Base-by-base conservation (phyloP, 1,140 invertebrate genomes). In the Nephila pilipes region DNA sequence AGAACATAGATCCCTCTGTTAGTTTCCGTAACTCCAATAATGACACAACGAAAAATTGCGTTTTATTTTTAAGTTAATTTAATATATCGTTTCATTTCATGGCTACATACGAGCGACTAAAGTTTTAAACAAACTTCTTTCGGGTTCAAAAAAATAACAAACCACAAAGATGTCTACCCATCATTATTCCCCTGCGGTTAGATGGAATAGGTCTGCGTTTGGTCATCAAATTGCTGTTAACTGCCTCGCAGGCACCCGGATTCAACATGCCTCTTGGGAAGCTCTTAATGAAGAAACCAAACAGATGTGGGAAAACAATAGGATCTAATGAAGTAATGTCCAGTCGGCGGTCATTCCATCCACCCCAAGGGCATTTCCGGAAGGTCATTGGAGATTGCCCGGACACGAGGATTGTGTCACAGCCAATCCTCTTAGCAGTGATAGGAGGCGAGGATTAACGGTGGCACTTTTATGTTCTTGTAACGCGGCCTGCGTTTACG, bases 261-360 rank as follows among this genome's bases (percentile, higher is more conserved):
- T 69, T 85, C 55, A n/a, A 63, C 16, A 36, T 10, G 22, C 60
- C 69, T 36, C 63, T 32, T 54, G 87, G 54, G 87, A 57, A 20
- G 20, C 20, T 25, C 36, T 60, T 90, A 90, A 90, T 90, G 80
- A 91, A 91, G 89, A 91, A 91, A 83, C 75, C 80, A 91, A 91
- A 83, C 89, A 91, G 75, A 81, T 83, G 89, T 91, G 89, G 75
- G 57, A 63, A 83, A 91, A 91, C 89, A 91, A 81, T 91, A 65
- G 80, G 58, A 83, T n/a, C 58, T 91, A 91, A 91, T 91, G 89
- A 91, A 91, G 89, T 91, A 91, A 81, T 81, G 89, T 60, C 75
- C 57, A 46, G 57, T 60, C 32, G 65, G 87, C 60, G 87, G 87
- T 89, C 87, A 89, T 79, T 89, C 38, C 69, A 89, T 89, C 87